A percentile compares a stretch with the other conserved stretches of the same genome.
Evolutionary conservation across 2,888 invertebrate species (phyloP).

Genomic region (Chrysodeixis includens): DNA sequence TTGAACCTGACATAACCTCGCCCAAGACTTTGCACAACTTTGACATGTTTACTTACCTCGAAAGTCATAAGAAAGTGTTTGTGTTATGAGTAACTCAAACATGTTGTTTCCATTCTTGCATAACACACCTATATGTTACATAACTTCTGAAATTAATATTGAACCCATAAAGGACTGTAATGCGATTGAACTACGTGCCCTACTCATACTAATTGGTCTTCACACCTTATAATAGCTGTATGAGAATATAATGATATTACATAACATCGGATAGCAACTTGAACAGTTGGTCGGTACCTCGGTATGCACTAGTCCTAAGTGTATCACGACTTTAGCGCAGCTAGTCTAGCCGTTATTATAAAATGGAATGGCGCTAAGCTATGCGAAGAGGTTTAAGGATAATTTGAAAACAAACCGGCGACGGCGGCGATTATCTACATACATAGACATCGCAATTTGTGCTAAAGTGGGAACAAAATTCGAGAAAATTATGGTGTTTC

Average conservation of each 20-base stretch:
- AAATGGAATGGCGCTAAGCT: not conserved
- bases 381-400: not conserved
- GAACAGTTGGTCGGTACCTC: not conserved
- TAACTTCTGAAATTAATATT: constrained; percentile 50
- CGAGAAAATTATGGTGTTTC: too few relatives aligned
- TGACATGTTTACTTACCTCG: constrained; percentile 61
- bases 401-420: not conserved
- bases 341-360: not conserved
- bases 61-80: constrained; percentile 70
- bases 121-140: constrained; percentile 46
- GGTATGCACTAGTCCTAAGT: constrained; percentile 4
- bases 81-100: constrained; percentile 60
- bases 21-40: constrained; percentile 25
- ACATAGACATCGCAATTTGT: not conserved
- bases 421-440: not conserved
- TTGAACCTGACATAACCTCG: constrained; percentile 19
- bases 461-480: not conserved
- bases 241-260: not conserved
- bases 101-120: constrained; percentile 53
- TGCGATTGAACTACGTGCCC: not conserved
- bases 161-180: constrained; percentile 21
- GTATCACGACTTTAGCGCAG: not conserved
- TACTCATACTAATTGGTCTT: constrained; percentile 15
- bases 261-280: not conserved
- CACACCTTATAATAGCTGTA: constrained; percentile 16